Base-by-base conservation (phyloP, 2,888 invertebrate genomes). In the Lepidonotus clava region DNA sequence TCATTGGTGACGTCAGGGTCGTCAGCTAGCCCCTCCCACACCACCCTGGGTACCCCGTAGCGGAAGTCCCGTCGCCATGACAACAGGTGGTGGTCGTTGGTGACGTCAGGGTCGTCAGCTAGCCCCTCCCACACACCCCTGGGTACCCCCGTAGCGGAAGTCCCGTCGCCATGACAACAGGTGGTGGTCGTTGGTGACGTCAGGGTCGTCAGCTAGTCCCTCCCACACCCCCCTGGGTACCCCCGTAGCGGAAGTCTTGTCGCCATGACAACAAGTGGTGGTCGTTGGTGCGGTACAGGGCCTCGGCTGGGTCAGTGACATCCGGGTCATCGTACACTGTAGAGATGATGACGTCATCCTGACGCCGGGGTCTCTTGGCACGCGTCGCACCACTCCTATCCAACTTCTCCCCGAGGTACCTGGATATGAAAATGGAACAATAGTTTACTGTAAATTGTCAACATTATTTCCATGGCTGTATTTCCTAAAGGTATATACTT, bases 271-370 rank as follows among this genome's bases (percentile, higher is more conserved):
- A 85, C 11, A 89, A 89, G 85, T 92, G 91, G n/a, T 91, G 92
- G 53, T 92, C 91, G 85, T 90, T 88, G 86, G 93, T 87, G 40
- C 92, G 86, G 28, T 91, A 86, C 28, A 93, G 88, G 0, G 91
- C 90, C 61, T 93, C 93, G 24, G 89, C 86, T 0, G 93, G 92
- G 84, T 94, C 93, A 24, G 92, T 91, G 0, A 89, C 89, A n/a
- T 85, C 85, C 2, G 91, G 92, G 77, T 92, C 84, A 87, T 93
- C 94, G 90, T 92, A 93, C 32, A 92, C 87, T 41, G 93, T 93
- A 34, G 93, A 91, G 8, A 90, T 88, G 51, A 91, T 91, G 14
- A 90, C 89, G 56, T 87, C 84, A 24, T 91, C 89, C 38, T 89
- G 56, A 24, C 90, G 88, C 40, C 87, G 88, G 34, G 86, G 83